Percentiles rank a stretch among this genome's conserved stretches.
Evolutionary conservation across 2,888 invertebrate genomes (phyloP).

Genomic region (Willowsia nigromaculata): DNA sequence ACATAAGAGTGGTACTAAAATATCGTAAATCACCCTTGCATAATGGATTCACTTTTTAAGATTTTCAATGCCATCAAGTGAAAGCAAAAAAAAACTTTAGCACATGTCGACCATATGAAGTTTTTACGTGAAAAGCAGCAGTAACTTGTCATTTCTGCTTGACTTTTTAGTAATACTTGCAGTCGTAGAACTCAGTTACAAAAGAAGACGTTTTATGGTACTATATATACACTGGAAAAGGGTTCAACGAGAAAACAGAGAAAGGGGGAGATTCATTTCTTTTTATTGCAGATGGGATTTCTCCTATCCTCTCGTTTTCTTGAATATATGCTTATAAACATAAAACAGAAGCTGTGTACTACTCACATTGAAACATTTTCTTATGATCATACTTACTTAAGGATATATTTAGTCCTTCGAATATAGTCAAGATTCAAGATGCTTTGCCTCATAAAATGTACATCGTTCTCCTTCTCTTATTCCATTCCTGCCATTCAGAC

Average conservation of each 20-base stretch:
- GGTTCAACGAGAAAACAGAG: neutral
- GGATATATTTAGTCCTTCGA: neutral
- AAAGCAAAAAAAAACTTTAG: neutral
- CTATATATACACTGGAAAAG: neutral
- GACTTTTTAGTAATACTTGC: neutral
- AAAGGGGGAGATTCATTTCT: slow-evolving; percentile 63
- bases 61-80: neutral
- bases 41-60: neutral
- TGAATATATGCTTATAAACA: neutral
- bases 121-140: neutral
- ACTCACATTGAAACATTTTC: neutral
- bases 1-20: no score
- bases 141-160: neutral
- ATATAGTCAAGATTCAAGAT: neutral
- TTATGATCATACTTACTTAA: neutral
- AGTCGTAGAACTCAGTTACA: neutral
- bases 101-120: slow-evolving; percentile 1
- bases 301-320: slow-evolving; percentile 11
- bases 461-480: neutral
- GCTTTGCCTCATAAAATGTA: neutral
- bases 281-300: slow-evolving; percentile 71
- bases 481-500: neutral
- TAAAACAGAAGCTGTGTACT: neutral
- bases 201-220: neutral
- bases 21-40: no score